These are phyloP conservation scores for Orchestes rusci DNA, from an alignment of 2,888 invertebrate species.

Conservation along the genomic window DNA sequence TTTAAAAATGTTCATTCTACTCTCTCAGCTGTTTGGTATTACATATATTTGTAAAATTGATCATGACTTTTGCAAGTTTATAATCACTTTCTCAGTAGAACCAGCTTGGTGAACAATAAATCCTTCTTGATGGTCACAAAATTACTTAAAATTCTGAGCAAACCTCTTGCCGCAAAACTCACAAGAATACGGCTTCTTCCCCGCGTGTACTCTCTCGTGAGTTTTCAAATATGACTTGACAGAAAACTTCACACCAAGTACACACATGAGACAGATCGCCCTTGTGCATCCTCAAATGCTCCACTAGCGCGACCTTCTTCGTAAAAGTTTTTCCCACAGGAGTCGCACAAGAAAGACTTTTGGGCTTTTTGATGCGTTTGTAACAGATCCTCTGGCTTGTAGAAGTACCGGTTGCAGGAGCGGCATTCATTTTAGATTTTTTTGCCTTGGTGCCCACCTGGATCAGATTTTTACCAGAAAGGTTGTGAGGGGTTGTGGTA, in stretches of 20 bases:
- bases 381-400: constrained; percentile 33
- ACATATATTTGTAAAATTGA: too few relatives aligned
- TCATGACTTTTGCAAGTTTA: too few relatives aligned
- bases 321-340: constrained; percentile 34
- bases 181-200: constrained; percentile 39
- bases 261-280: constrained; percentile 45
- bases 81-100: too few relatives aligned
- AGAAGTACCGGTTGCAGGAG: constrained; percentile 36
- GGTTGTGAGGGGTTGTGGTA: too few relatives aligned
- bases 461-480: too few relatives aligned
- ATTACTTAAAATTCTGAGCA: constrained; percentile 28
- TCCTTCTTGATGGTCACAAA: too few relatives aligned
- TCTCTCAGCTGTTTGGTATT: too few relatives aligned
- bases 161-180: constrained; percentile 33
- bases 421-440: constrained; percentile 41
- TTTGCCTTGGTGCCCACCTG: constrained; percentile 41
- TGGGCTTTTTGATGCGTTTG: constrained; percentile 28
- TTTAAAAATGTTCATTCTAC: too few relatives aligned
- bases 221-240: constrained; percentile 36
- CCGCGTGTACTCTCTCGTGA: constrained; percentile 40
- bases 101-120: too few relatives aligned
- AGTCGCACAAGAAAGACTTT: constrained; percentile 26
- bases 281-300: constrained; percentile 43
- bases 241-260: constrained; percentile 46
- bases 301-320: constrained; percentile 33